These are phyloP conservation scores for Cancer borealis DNA, from an alignment of 2,888 invertebrate genomes.

Conservation along the genomic window DNA sequence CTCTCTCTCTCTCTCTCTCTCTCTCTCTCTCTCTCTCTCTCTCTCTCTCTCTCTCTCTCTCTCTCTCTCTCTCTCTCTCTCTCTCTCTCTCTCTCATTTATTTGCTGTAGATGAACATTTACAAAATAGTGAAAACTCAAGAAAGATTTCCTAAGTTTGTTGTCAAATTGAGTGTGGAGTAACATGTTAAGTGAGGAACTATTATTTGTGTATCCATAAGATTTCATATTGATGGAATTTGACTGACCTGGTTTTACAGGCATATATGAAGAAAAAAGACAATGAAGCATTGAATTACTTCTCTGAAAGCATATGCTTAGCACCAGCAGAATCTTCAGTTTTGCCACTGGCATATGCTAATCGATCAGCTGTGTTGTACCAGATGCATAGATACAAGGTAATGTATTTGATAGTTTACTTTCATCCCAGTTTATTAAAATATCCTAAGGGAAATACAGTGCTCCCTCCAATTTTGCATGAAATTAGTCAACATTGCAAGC, in stretches of 20 bases:
- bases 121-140: no score
- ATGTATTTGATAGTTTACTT: neutral
- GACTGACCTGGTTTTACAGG: constrained; percentile 49
- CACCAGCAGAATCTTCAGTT: constrained; percentile 68
- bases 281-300: constrained; percentile 52
- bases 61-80: no score
- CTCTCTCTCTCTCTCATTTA: no score
- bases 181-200: neutral
- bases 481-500: no score
- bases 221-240: neutral
- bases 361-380: constrained; percentile 74
- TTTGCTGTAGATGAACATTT: no score
- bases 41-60: no score
- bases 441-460: no score
- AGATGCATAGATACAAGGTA: constrained; percentile 73
- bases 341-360: constrained; percentile 73
- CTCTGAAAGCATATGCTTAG: constrained; percentile 63
- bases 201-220: neutral
- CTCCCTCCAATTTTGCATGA: no score
- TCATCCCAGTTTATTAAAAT: neutral
- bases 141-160: no score
- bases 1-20: no score
- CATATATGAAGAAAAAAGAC: constrained; percentile 67
- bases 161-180: neutral
- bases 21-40: no score